Percentiles rank a stretch among this genome's conserved stretches.
These are phyloP conservation scores for Emys orbicularis DNA, from an alignment of 2,797 vertebrate genomes.

Conservation along the genomic window DNA sequence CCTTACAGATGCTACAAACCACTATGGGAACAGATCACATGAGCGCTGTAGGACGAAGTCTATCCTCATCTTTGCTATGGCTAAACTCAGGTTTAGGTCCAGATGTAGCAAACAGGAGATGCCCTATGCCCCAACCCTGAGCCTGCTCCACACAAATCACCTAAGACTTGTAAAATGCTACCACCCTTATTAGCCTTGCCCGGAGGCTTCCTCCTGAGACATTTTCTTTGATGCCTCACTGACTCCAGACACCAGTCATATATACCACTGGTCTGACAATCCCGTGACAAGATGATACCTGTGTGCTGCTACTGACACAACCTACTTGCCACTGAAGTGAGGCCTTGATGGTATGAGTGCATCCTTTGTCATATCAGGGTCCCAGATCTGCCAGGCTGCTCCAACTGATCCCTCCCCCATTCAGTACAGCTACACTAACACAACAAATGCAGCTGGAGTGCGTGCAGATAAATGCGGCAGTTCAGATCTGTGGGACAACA, in stretches of 20 bases:
- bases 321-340: background rate
- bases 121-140: background rate
- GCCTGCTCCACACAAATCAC: background rate
- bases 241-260: too few relatives aligned
- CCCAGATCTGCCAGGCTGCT: accelerated
- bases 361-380: too few relatives aligned
- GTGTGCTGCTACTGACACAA: too few relatives aligned
- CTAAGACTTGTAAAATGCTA: too few relatives aligned
- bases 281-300: too few relatives aligned
- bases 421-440: accelerated
- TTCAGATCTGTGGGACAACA: background rate
- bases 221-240: too few relatives aligned
- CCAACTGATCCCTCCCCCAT: background rate
- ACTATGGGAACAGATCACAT: background rate
- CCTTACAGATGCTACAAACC: accelerated
- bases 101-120: background rate
- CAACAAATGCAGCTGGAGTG: background rate
- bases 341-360: background rate
- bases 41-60: accelerated
- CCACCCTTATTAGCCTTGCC: too few relatives aligned
- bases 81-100: background rate
- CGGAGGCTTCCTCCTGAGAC: too few relatives aligned
- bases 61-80: background rate
- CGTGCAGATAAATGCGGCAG: background rate
- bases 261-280: too few relatives aligned